phyloP scores from a whole-genome alignment of 1,140 invertebrate species.

The Armadillidium nasatum region DNA sequence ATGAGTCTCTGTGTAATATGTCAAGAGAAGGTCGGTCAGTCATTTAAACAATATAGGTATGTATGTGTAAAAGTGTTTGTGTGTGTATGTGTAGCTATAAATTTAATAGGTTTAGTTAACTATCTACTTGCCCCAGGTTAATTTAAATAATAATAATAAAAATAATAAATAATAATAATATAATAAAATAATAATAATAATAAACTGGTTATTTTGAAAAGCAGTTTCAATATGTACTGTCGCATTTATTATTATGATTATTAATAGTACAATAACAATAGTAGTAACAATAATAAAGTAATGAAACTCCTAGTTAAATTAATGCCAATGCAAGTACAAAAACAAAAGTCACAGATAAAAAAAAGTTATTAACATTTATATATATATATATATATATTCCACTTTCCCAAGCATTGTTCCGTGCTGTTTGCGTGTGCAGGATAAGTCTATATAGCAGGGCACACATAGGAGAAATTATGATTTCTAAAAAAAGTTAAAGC shows the following conservation, averaged over 20 bases:
- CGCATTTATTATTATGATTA: too few relatives aligned
- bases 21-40: too few relatives aligned
- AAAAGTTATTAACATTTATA: slow-evolving; percentile 37
- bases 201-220: too few relatives aligned
- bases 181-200: too few relatives aligned
- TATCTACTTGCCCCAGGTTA: slow-evolving; percentile 40
- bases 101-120: slow-evolving; percentile 36
- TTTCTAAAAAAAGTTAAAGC: too few relatives aligned
- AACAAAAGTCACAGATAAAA: slow-evolving; percentile 31
- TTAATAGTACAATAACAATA: slow-evolving; percentile 23
- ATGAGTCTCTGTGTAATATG: too few relatives aligned
- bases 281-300: slow-evolving; percentile 25
- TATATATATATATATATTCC: slow-evolving; percentile 37
- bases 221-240: too few relatives aligned
- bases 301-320: slow-evolving; percentile 34
- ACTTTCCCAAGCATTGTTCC: slow-evolving; percentile 41
- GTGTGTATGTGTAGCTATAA: too few relatives aligned
- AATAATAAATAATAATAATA: too few relatives aligned
- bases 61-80: too few relatives aligned
- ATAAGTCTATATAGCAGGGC: slow-evolving; percentile 40
- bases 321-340: slow-evolving; percentile 43
- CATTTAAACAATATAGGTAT: too few relatives aligned
- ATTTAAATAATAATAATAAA: slow-evolving; percentile 14
- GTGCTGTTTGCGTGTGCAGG: slow-evolving; percentile 40
- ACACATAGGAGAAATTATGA: slow-evolving; percentile 31